Conservation (phyloP, 2,888 invertebrate species). For the Imbricaverruca yamaguchii region DNA sequence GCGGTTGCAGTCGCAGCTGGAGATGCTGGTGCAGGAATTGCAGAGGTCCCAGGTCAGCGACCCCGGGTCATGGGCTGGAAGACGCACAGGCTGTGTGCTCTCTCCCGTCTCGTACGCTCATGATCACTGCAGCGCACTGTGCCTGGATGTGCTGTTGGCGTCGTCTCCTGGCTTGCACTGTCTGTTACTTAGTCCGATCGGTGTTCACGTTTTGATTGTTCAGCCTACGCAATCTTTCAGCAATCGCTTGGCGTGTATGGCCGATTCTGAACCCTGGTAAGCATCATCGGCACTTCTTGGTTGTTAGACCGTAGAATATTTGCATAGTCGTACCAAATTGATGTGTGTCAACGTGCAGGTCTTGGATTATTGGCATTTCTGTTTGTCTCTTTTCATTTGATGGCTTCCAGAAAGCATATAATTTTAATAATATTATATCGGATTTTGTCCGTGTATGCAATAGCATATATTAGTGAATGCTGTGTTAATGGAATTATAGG, state of each 20-base stretch:
- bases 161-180: background rate
- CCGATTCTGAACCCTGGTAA: background rate
- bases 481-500: no score
- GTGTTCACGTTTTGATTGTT: conserved; percentile 3
- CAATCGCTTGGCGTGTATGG: background rate
- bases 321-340: no score
- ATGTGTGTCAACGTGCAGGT: no score
- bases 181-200: background rate
- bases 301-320: background rate
- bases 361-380: no score
- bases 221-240: conserved; percentile 6
- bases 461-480: no score
- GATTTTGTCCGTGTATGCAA: no score
- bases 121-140: background rate
- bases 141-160: background rate
- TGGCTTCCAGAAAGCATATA: no score
- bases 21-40: conserved; percentile 85
- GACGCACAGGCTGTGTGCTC: background rate
- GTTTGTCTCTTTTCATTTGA: no score
- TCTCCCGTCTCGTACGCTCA: background rate
- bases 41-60: conserved; percentile 76
- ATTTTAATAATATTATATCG: no score
- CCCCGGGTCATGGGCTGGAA: background rate
- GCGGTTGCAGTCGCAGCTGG: conserved; percentile 80
- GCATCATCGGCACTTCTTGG: conserved; percentile 1